phyloP scores from a whole-genome alignment of 2,888 invertebrate genomes.

The Formica aserva region DNA sequence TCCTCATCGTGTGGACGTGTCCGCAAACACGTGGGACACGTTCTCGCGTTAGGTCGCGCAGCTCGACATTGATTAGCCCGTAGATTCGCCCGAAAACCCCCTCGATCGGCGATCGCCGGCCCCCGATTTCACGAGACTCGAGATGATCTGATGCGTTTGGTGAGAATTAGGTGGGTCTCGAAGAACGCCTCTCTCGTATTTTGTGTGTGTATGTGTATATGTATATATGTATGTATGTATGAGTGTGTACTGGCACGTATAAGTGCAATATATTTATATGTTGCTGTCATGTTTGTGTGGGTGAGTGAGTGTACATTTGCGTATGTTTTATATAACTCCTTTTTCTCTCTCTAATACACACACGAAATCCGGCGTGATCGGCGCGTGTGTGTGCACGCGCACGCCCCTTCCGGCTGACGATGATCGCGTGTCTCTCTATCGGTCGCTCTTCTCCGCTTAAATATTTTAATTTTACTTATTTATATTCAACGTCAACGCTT shows the following conservation, averaged over 20 bases:
- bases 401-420: slow-evolving; percentile 15
- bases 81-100: slow-evolving; percentile 63
- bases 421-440: slow-evolving; percentile 20
- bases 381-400: slow-evolving; percentile 13
- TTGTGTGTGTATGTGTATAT: not conserved
- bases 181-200: slow-evolving; percentile 67
- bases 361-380: slow-evolving; percentile 37
- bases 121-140: slow-evolving; percentile 69
- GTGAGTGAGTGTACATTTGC: slow-evolving; percentile 32
- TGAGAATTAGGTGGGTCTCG: slow-evolving; percentile 75
- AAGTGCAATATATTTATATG: slow-evolving; percentile 23
- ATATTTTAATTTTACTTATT: slow-evolving; percentile 25
- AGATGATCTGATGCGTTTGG: slow-evolving; percentile 75
- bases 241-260: too few species aligned
- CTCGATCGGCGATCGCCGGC: slow-evolving; percentile 58
- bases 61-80: slow-evolving; percentile 70
- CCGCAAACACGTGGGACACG: slow-evolving; percentile 8
- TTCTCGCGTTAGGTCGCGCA: slow-evolving; percentile 64
- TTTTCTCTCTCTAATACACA: slow-evolving; percentile 45
- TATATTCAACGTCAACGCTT: slow-evolving; percentile 10
- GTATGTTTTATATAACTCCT: slow-evolving; percentile 40
- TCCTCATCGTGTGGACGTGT: slow-evolving; percentile 4
- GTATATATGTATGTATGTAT: slow-evolving; percentile 19
- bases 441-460: slow-evolving; percentile 25
- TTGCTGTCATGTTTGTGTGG: not conserved